A percentile compares a stretch with the other conserved stretches of the same genome.
These are phyloP conservation scores for Atherinosoma microstoma DNA, from an alignment of 2,797 vertebrate species.

Conservation along the genomic window DNA sequence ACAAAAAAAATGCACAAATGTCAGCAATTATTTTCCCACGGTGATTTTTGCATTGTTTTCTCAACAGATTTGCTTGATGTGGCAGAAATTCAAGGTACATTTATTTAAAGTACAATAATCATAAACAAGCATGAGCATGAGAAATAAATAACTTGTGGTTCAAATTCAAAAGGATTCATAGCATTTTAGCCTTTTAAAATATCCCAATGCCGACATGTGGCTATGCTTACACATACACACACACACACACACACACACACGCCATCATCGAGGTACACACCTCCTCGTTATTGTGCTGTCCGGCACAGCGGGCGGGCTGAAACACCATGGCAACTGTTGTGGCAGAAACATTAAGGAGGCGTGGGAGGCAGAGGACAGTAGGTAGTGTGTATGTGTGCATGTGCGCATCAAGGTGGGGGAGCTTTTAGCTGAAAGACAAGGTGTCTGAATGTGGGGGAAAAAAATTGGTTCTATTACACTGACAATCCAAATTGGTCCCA, in stretches of 20 bases:
- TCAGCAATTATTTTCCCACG: slow-evolving; percentile 25
- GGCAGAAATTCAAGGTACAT: not conserved
- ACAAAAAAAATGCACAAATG: slow-evolving; percentile 33
- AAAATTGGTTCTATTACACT: slow-evolving; percentile 27
- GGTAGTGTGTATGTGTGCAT: slow-evolving; percentile 18
- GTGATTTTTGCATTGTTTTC: slow-evolving; percentile 9
- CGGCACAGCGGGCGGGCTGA: slow-evolving; percentile 47
- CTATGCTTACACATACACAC: slow-evolving; percentile 9
- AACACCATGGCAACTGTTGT: slow-evolving; percentile 77
- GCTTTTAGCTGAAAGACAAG: slow-evolving; percentile 30
- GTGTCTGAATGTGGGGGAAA: slow-evolving; percentile 9
- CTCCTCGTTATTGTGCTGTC: slow-evolving; percentile 58
- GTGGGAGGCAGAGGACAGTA: slow-evolving; percentile 54
- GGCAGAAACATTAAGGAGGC: slow-evolving; percentile 64
- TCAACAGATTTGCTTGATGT: slow-evolving; percentile 15
- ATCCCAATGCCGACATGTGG: slow-evolving; percentile 9
- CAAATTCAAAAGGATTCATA: not conserved
- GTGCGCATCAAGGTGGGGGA: slow-evolving; percentile 27
- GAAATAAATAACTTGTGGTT: not conserved
- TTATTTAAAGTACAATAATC: not conserved
- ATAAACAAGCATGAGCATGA: no score
- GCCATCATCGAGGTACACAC: slow-evolving; percentile 48
- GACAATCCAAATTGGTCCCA: slow-evolving; percentile 14
- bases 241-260: slow-evolving; percentile 6
- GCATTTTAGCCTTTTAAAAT: not conserved